Conservation (phyloP, 2,797 vertebrate species). For the Leptoclinus maculatus region DNA sequence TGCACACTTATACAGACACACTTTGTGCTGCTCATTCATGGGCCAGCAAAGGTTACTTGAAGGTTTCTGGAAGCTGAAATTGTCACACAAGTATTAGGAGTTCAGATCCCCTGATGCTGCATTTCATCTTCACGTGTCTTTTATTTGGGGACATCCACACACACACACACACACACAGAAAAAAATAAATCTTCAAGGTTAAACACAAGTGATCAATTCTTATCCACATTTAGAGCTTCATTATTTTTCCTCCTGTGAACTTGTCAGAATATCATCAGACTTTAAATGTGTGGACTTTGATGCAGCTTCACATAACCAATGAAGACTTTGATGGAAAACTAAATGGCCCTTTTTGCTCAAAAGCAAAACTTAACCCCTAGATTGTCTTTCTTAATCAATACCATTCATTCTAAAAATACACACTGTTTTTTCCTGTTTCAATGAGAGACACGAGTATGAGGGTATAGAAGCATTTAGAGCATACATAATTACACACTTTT, state of each 20-base stretch:
- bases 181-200: conserved; percentile 44
- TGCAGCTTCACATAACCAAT: neutral
- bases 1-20: neutral
- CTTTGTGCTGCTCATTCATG: conserved; percentile 3
- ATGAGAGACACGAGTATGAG: neutral
- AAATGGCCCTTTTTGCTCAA: neutral
- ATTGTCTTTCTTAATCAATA: neutral
- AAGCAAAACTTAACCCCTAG: neutral
- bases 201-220: conserved; percentile 36
- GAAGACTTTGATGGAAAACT: neutral
- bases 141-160: conserved; percentile 30
- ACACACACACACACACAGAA: neutral
- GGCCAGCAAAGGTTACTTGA: conserved; percentile 58
- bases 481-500: neutral
- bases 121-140: conserved; percentile 71
- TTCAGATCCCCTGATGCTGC: conserved; percentile 52
- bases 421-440: neutral
- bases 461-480: neutral
- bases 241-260: neutral
- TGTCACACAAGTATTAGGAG: conserved; percentile 62
- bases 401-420: neutral
- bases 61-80: conserved; percentile 63
- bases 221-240: neutral
- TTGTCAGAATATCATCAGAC: neutral
- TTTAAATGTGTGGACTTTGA: neutral